Conservation (phyloP, 2,113 vertebrate genomes). For the Antechinus stuartii region DNA sequence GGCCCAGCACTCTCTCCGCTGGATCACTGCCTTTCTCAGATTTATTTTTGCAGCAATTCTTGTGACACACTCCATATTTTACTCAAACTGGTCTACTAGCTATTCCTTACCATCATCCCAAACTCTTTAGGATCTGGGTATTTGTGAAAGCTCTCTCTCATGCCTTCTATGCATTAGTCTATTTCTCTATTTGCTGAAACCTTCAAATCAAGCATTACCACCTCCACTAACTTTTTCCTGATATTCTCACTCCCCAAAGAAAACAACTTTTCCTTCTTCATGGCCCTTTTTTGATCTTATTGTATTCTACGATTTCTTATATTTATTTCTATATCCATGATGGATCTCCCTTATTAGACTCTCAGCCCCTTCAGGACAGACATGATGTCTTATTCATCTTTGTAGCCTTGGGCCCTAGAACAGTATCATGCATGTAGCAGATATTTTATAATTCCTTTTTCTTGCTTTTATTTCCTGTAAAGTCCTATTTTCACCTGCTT, state of each 20-base stretch:
- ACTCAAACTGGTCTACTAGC: background rate
- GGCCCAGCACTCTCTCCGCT: background rate
- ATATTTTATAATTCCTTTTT: background rate
- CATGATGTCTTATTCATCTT: background rate
- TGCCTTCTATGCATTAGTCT: background rate
- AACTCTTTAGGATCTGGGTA: background rate
- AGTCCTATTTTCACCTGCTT: background rate
- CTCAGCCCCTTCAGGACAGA: background rate
- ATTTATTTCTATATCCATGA: background rate
- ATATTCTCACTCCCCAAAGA: background rate
- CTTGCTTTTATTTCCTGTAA: background rate
- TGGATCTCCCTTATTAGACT: background rate
- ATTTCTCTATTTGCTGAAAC: background rate
- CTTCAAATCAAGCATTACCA: background rate
- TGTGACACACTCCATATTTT: background rate
- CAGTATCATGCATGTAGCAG: background rate
- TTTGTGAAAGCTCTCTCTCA: background rate
- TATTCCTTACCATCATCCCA: background rate
- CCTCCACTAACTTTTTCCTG: background rate
- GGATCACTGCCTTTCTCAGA: background rate
- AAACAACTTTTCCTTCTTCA: background rate
- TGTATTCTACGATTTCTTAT: background rate
- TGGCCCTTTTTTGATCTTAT: background rate
- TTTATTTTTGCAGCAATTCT: background rate
- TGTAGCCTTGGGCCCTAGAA: background rate